Percentiles rank a stretch among this genome's conserved stretches.
phyloP scores from a whole-genome alignment of 1,140 invertebrate species.

The Bathynomus jamesi region DNA sequence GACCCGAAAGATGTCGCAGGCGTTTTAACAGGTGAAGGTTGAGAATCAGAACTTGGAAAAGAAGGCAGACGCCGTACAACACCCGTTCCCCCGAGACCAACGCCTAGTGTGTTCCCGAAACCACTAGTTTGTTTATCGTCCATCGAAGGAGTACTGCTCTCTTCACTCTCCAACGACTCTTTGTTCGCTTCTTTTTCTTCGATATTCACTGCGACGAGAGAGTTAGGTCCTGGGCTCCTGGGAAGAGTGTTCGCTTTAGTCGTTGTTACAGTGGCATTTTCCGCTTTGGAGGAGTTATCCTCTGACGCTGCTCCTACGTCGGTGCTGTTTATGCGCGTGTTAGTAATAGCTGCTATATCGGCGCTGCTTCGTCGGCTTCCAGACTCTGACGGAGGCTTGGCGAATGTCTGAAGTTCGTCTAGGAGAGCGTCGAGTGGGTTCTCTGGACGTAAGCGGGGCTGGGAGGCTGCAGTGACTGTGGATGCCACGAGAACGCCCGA shows the following conservation, averaged over 20 bases:
- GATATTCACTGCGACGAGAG: constrained; percentile 11
- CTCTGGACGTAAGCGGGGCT: constrained; percentile 58
- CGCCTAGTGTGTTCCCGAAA: constrained; percentile 17
- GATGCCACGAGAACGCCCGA: not conserved
- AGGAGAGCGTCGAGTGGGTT: constrained; percentile 91
- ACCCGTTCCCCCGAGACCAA: constrained; percentile 23
- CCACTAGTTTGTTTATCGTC: not conserved
- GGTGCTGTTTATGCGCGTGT: constrained; percentile 3
- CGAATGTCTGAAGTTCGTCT: constrained; percentile 80
- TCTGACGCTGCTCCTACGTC: not conserved
- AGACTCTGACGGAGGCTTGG: constrained; percentile 13
- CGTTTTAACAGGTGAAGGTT: constrained; percentile 31
- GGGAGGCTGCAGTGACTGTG: not conserved
- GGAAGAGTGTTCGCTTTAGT: constrained; percentile 12
- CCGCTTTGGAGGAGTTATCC: not conserved
- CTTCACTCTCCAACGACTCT: not conserved
- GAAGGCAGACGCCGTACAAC: constrained; percentile 32
- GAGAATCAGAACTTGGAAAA: constrained; percentile 36
- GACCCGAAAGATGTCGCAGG: constrained; percentile 17
- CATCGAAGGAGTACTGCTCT: not conserved
- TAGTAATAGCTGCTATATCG: constrained; percentile 5
- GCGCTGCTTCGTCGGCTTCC: constrained; percentile 8
- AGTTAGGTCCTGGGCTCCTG: not conserved
- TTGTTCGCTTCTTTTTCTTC: constrained; percentile 10
- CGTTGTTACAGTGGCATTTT: constrained; percentile 6